Percentiles rank a stretch among this genome's conserved stretches.
phyloP scores from a whole-genome alignment of 2,888 invertebrate genomes.

The Sthenelais limicola region DNA sequence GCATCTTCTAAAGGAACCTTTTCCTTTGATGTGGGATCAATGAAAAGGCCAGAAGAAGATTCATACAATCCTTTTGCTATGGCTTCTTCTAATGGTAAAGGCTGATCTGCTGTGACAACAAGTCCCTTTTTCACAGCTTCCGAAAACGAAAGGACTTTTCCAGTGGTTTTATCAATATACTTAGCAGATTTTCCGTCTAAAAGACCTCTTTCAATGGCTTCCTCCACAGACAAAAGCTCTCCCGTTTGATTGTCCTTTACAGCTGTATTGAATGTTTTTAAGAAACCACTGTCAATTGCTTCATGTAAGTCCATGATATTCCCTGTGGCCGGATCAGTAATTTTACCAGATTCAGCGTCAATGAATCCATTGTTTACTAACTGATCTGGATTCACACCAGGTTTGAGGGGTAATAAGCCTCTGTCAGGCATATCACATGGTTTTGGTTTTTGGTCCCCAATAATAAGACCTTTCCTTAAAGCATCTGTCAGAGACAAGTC shows the following conservation, averaged over 20 bases:
- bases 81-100: conserved; percentile 82
- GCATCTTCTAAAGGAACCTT: conserved; percentile 34
- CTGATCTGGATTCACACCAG: conserved; percentile 40
- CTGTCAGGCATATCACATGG: not conserved
- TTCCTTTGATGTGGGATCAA: conserved; percentile 30
- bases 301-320: conserved; percentile 68
- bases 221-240: conserved; percentile 68
- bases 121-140: conserved; percentile 49
- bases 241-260: conserved; percentile 82
- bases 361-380: conserved; percentile 7
- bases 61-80: conserved; percentile 85
- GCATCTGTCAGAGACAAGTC: conserved; percentile 73
- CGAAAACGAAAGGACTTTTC: conserved; percentile 27
- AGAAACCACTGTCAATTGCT: conserved; percentile 74
- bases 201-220: conserved; percentile 45
- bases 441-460: conserved; percentile 76
- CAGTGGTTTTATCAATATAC: not conserved
- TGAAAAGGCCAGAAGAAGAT: conserved; percentile 69
- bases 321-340: conserved; percentile 82
- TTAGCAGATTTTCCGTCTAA: conserved; percentile 41
- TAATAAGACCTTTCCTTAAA: conserved; percentile 77
- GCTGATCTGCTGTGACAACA: conserved; percentile 22
- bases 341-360: conserved; percentile 86
- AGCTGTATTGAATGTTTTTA: conserved; percentile 80
- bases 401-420: not conserved